Percentiles rank a stretch among this genome's conserved stretches.
These are phyloP conservation scores for Caenorhabditis angaria DNA, from an alignment of 2,888 invertebrate genomes.

Conservation along the genomic window DNA sequence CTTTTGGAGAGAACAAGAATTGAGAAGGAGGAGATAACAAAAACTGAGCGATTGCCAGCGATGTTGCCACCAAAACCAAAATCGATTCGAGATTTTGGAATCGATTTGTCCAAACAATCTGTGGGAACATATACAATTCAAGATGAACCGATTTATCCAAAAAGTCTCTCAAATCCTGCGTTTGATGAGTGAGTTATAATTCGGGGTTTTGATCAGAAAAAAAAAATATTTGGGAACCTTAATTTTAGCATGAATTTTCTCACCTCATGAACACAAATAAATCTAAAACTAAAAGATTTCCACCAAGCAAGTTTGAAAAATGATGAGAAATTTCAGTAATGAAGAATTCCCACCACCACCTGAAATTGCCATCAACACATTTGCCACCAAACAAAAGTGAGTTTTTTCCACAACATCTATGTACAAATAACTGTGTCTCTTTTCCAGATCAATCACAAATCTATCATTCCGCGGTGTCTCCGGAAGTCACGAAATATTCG, in stretches of 20 bases:
- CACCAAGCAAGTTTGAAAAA: too few species aligned
- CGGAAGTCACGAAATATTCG: slow-evolving; percentile 40
- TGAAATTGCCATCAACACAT: slow-evolving; percentile 48
- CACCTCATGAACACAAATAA: too few species aligned
- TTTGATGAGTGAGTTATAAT: slow-evolving; percentile 29
- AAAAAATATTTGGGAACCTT: too few species aligned
- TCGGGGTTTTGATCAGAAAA: background rate
- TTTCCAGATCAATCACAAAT: slow-evolving; percentile 43
- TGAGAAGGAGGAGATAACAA: slow-evolving; percentile 25
- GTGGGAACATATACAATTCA: slow-evolving; percentile 29
- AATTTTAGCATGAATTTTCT: too few species aligned
- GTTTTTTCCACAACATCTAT: slow-evolving; percentile 2
- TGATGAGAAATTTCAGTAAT: background rate
- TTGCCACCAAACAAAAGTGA: slow-evolving; percentile 40
- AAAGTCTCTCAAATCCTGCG: slow-evolving; percentile 14
- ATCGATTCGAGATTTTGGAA: slow-evolving; percentile 46
- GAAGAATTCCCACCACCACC: slow-evolving; percentile 49
- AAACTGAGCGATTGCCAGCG: background rate
- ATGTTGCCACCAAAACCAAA: slow-evolving; percentile 27
- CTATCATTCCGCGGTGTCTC: slow-evolving; percentile 45
- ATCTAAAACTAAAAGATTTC: too few species aligned
- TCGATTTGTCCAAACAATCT: slow-evolving; percentile 42
- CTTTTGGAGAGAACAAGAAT: slow-evolving; percentile 26
- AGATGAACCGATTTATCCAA: slow-evolving; percentile 17
- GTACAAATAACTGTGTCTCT: background rate